A percentile compares a stretch with the other conserved stretches of the same genome.
Conservation (phyloP, 2,113 vertebrate species). For the rabbit (Oryctolagus cuniculus) region mOryCun1.1 NC_091435.1:91436001-91436500, state of each 20-base stretch:
- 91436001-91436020: too few relatives aligned
- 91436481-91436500: neutral
- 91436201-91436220: slow-evolving; percentile 4
- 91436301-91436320: neutral
- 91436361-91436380: slow-evolving; percentile 6
- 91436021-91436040: too few relatives aligned
- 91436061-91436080: too few relatives aligned
- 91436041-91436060: too few relatives aligned
- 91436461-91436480: neutral
- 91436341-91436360: neutral
- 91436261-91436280: neutral
- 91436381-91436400: slow-evolving; percentile 9
- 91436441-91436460: neutral
- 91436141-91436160: too few relatives aligned
- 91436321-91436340: neutral
- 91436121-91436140: too few relatives aligned
- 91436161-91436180: too few relatives aligned
- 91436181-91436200: neutral
- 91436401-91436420: neutral
- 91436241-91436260: neutral
- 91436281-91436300: neutral
- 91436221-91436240: neutral
- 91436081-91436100: too few relatives aligned
- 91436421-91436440: neutral
- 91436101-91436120: too few relatives aligned